Evolutionary conservation across 2,113 vertebrate genomes (phyloP).

Genomic region (Tetrao urogallus): DNA sequence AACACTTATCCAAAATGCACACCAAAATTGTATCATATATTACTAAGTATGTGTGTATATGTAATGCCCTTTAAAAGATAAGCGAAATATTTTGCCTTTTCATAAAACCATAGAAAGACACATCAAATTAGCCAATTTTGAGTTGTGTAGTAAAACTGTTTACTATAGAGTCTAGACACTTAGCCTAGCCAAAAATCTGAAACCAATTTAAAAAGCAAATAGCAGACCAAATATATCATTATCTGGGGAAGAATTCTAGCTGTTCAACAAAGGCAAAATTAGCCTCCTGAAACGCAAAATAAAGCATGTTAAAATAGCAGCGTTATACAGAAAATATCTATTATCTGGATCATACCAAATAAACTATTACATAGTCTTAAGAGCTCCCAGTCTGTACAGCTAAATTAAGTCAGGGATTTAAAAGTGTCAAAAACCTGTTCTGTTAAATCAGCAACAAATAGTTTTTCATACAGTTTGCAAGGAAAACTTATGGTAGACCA

Average conservation of each 20-base stretch:
- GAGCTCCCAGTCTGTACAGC: background rate
- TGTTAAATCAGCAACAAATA: constrained; percentile 11
- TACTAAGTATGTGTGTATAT: background rate
- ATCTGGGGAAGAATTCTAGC: background rate
- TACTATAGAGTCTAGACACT: background rate
- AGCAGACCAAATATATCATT: constrained; percentile 28
- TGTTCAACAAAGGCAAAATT: background rate
- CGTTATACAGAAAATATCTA: background rate
- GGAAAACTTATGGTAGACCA: background rate
- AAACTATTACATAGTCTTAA: background rate
- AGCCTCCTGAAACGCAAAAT: background rate
- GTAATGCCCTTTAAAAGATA: background rate
- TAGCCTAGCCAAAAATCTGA: constrained; percentile 18
- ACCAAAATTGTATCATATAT: background rate
- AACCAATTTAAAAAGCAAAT: constrained; percentile 49
- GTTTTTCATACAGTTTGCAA: background rate
- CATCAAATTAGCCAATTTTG: background rate
- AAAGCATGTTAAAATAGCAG: background rate
- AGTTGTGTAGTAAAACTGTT: constrained; percentile 40
- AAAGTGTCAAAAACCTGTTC: background rate
- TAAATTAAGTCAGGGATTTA: constrained; percentile 13
- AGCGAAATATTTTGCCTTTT: background rate
- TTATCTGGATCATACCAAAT: background rate
- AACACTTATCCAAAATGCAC: background rate
- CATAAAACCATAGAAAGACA: background rate